Conservation (phyloP, 1,140 invertebrate genomes). For the Thaumetopoea pityocampa region DNA sequence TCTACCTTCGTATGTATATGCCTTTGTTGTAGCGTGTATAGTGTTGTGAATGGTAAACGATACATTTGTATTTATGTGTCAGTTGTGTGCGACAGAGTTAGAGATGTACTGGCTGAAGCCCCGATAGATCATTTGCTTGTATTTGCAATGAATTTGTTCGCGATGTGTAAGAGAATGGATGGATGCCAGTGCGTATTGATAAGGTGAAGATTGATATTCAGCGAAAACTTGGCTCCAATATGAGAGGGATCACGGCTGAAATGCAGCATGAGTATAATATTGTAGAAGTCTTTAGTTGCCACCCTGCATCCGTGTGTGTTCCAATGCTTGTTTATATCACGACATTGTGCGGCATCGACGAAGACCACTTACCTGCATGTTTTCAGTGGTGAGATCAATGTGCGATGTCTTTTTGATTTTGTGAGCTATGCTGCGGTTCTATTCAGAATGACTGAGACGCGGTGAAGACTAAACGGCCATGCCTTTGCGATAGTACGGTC, state of each 20-base stretch:
- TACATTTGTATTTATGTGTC: background rate
- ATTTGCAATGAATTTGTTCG: slow-evolving; percentile 58
- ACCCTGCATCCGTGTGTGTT: slow-evolving; percentile 53
- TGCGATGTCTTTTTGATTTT: slow-evolving; percentile 72
- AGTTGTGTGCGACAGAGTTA: slow-evolving; percentile 10
- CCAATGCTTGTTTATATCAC: slow-evolving; percentile 39
- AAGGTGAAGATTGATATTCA: slow-evolving; percentile 72
- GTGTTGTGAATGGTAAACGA: background rate
- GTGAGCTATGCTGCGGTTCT: slow-evolving; percentile 48
- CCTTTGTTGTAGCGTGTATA: slow-evolving; percentile 20
- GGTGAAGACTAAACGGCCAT: slow-evolving; percentile 22
- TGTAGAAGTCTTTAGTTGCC: slow-evolving; percentile 46
- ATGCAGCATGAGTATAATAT: slow-evolving; percentile 51
- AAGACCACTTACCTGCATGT: slow-evolving; percentile 51
- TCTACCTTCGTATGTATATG: slow-evolving; percentile 33
- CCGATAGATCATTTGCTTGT: slow-evolving; percentile 61
- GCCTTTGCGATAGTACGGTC: slow-evolving; percentile 26
- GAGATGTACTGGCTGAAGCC: slow-evolving; percentile 14
- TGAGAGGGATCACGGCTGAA: slow-evolving; percentile 37
- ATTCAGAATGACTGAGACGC: slow-evolving; percentile 19
- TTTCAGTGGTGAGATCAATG: slow-evolving; percentile 49
- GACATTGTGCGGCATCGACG: slow-evolving; percentile 28
- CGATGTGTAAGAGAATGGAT: slow-evolving; percentile 50
- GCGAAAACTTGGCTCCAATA: slow-evolving; percentile 54
- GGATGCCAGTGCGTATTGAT: slow-evolving; percentile 35